phyloP scores from a whole-genome alignment of 2,888 invertebrate species.

The Pseudococcus longispinus region DNA sequence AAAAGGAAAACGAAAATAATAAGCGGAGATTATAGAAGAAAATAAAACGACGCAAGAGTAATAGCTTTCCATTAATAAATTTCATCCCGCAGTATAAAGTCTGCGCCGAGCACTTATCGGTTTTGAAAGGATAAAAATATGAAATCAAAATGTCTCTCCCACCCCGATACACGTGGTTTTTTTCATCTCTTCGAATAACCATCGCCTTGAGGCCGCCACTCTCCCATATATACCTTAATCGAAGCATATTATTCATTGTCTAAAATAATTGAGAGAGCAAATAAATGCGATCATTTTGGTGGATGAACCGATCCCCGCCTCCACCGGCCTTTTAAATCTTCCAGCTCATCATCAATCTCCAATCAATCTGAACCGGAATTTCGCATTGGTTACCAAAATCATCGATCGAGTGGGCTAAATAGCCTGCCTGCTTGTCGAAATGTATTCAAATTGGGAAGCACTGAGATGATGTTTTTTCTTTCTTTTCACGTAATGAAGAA shows the following conservation, averaged over 20 bases:
- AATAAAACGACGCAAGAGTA: conserved; percentile 51
- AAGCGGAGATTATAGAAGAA: conserved; percentile 51
- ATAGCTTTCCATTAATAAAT: conserved; percentile 56
- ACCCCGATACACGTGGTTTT: neutral
- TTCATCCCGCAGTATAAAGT: conserved; percentile 53
- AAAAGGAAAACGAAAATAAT: conserved; percentile 50
- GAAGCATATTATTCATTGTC: conserved; percentile 59
- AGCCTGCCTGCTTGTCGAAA: too few species aligned
- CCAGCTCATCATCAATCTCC: conserved; percentile 55
- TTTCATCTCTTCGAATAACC: conserved; percentile 8
- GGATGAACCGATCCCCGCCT: conserved; percentile 24
- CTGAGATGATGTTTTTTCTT: neutral
- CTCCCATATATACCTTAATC: conserved; percentile 57
- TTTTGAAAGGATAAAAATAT: conserved; percentile 46
- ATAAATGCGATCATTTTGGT: conserved; percentile 59
- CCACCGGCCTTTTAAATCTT: conserved; percentile 7
- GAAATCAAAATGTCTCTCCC: conserved; percentile 54
- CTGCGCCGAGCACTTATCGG: conserved; percentile 54
- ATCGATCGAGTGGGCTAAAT: neutral
- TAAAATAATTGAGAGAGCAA: conserved; percentile 59
- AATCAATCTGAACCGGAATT: conserved; percentile 54
- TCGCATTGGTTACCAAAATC: conserved; percentile 50
- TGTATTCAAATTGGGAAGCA: neutral
- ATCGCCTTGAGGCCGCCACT: conserved; percentile 47
- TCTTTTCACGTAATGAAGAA: conserved; percentile 47